Conservation (phyloP, 2,113 vertebrate genomes). For the Buteo buteo region DNA sequence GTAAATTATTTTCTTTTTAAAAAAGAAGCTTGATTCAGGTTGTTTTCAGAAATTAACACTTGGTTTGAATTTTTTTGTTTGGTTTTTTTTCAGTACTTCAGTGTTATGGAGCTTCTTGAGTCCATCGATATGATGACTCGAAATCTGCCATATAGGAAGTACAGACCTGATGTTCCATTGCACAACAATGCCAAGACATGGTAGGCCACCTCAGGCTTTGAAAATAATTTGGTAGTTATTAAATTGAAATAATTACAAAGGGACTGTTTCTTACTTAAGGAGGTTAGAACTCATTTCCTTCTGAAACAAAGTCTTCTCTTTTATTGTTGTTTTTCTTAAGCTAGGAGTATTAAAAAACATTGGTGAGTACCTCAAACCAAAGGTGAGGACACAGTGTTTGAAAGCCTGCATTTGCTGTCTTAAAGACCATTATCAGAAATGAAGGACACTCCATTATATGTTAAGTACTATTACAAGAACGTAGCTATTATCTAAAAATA, state of each 20-base stretch:
- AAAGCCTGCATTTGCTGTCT: neutral
- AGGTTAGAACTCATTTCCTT: neutral
- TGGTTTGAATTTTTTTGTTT: neutral
- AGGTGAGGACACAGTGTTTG: neutral
- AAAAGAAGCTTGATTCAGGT: neutral
- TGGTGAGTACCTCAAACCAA: neutral
- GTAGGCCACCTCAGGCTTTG: conserved; percentile 66
- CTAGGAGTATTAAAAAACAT: neutral
- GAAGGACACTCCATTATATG: neutral
- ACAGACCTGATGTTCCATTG: conserved; percentile 81
- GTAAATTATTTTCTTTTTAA: neutral
- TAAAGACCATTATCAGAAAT: neutral
- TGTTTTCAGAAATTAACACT: neutral
- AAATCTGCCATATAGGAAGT: conserved; percentile 95
- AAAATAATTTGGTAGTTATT: neutral
- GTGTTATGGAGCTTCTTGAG: conserved; percentile 93
- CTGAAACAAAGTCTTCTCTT: neutral
- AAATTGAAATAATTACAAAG: neutral
- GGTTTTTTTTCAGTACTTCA: conserved; percentile 84
- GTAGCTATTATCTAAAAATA: neutral
- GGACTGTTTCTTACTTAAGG: neutral
- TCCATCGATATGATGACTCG: conserved; percentile 96
- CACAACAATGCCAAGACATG: conserved; percentile 80
- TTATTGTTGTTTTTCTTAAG: neutral
- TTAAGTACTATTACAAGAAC: neutral